These are phyloP conservation scores for Pseudochirops cupreus DNA, from an alignment of 2,797 vertebrate genomes.

Conservation along the genomic window DNA sequence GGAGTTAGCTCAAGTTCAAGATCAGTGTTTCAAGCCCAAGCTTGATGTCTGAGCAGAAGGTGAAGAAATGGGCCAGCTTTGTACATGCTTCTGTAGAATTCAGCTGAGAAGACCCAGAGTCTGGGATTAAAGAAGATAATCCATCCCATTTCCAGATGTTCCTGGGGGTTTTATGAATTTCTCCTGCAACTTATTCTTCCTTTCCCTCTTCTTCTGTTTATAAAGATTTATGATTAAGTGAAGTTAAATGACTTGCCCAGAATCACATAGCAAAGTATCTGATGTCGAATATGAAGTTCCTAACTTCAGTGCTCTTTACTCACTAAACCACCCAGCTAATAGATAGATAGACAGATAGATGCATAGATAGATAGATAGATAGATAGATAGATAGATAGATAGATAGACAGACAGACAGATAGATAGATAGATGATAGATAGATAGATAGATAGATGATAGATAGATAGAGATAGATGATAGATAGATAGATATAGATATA, in stretches of 20 bases:
- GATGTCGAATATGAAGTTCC: background rate
- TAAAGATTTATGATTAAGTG: background rate
- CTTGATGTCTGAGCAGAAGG: background rate
- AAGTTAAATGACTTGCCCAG: background rate
- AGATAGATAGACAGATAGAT: background rate
- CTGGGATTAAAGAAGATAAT: constrained; percentile 18
- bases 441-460: no score
- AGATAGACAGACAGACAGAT: fast-evolving
- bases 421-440: background rate
- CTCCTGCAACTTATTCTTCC: background rate
- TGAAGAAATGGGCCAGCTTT: background rate
- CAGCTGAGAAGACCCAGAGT: background rate
- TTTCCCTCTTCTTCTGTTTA: background rate
- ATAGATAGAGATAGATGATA: background rate
- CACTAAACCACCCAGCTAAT: background rate
- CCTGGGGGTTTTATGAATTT: background rate
- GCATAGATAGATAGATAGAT: no score
- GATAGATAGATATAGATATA: no score
- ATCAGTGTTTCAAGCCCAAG: background rate
- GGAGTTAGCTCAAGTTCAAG: background rate
- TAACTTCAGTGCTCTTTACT: background rate
- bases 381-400: no score
- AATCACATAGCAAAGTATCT: background rate
- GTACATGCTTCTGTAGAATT: background rate
- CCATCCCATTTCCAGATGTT: background rate